phyloP scores from a whole-genome alignment of 2,797 vertebrate genomes.

The Bradypus variegatus region DNA sequence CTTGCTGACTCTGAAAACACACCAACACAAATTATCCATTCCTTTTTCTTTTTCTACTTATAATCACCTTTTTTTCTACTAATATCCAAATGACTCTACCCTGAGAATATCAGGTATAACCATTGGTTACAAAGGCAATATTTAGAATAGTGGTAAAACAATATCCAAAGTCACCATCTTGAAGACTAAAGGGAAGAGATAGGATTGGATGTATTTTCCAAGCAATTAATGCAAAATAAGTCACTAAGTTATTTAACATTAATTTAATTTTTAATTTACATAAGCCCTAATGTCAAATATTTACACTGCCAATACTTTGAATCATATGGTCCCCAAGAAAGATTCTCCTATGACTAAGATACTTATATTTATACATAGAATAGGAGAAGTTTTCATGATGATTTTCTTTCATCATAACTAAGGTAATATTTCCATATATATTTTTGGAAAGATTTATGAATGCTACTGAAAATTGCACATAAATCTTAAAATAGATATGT shows the following conservation, averaged over 20 bases:
- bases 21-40: not conserved
- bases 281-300: not conserved
- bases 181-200: not conserved
- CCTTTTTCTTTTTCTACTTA: not conserved
- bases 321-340: not conserved
- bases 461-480: not conserved
- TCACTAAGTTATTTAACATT: not conserved
- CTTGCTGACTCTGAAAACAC: not conserved
- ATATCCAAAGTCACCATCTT: not conserved
- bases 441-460: not conserved
- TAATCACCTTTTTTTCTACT: not conserved
- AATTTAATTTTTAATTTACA: not conserved
- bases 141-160: not conserved
- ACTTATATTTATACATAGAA: not conserved
- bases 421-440: not conserved
- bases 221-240: not conserved
- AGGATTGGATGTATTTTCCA: not conserved
- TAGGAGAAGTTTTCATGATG: not conserved
- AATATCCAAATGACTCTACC: not conserved
- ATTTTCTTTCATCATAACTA: not conserved
- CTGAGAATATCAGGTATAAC: not conserved
- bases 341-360: not conserved
- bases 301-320: not conserved
- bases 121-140: not conserved
- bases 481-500: not conserved